Evolutionary conservation across 2,888 invertebrate genomes (phyloP).

Genomic region (Zaprionus obscuricornis): DNA sequence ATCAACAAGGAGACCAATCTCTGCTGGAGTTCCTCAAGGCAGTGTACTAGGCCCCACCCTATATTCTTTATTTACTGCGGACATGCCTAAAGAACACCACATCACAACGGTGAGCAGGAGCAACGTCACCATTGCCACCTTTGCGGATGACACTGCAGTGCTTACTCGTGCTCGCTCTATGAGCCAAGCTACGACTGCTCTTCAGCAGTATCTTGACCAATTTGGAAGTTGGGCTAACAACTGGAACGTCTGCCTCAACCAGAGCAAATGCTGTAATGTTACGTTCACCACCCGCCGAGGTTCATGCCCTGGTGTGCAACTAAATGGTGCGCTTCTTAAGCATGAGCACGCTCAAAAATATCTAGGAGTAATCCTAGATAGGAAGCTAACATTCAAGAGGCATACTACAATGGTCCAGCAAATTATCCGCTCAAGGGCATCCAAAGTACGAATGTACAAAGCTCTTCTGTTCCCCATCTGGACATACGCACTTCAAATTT

Average conservation of each 20-base stretch:
- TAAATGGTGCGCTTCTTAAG: background rate
- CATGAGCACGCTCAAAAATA: background rate
- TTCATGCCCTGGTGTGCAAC: background rate
- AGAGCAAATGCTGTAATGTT: background rate
- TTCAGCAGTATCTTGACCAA: background rate
- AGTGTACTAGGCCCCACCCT: background rate
- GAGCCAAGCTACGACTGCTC: too few relatives aligned
- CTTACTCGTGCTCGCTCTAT: too few relatives aligned
- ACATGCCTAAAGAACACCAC: too few relatives aligned
- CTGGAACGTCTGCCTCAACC: background rate
- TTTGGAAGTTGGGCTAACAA: background rate
- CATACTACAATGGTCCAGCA: background rate
- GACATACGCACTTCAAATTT: background rate
- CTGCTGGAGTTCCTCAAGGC: background rate
- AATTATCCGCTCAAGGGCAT: background rate
- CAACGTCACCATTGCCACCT: too few relatives aligned
- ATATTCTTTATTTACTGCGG: background rate
- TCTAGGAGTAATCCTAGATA: background rate
- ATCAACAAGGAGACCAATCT: background rate
- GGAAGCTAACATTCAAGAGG: background rate
- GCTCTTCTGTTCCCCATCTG: background rate
- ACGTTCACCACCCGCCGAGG: background rate
- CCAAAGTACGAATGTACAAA: background rate
- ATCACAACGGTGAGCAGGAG: too few relatives aligned
- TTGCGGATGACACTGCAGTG: background rate